Percentiles rank a stretch among this genome's conserved stretches.
Conservation (phyloP, 2,888 invertebrate genomes). For the Argyresthia albistria region DNA sequence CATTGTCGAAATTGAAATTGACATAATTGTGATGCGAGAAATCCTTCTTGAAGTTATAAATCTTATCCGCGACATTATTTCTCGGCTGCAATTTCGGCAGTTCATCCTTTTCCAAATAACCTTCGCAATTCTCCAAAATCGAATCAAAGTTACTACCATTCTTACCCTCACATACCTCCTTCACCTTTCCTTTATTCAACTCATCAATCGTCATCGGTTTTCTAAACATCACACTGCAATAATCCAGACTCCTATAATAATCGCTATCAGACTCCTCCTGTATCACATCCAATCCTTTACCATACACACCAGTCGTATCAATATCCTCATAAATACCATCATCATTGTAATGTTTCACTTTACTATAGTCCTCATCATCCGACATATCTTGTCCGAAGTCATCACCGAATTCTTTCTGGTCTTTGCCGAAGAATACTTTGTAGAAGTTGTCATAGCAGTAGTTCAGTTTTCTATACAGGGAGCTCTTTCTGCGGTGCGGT, state of each 20-base stretch:
- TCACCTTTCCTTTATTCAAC: conserved; percentile 16
- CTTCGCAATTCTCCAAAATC: conserved; percentile 38
- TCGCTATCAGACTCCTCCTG: conserved; percentile 65
- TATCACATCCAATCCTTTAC: conserved; percentile 47
- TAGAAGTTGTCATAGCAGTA: conserved; percentile 66
- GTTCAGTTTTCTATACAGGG: conserved; percentile 56
- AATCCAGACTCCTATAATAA: conserved; percentile 59
- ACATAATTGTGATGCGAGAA: conserved; percentile 52
- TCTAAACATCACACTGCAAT: conserved; percentile 28
- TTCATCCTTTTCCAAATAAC: conserved; percentile 15
- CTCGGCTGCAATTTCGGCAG: conserved; percentile 42
- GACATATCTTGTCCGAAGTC: conserved; percentile 26
- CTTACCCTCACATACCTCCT: conserved; percentile 13
- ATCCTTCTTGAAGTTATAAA: conserved; percentile 58
- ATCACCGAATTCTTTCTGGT: conserved; percentile 32
- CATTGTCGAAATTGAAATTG: conserved; percentile 36
- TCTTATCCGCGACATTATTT: conserved; percentile 42
- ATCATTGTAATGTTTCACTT: conserved; percentile 15
- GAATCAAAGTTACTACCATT: conserved; percentile 24
- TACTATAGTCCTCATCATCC: conserved; percentile 9
- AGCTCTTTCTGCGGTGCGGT: conserved; percentile 25
- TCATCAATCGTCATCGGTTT: conserved; percentile 16
- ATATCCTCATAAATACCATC: conserved; percentile 19
- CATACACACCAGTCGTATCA: conserved; percentile 6
- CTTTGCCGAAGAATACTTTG: conserved; percentile 49